Percentiles rank a stretch among this genome's conserved stretches.
phyloP scores from a whole-genome alignment of 2,113 vertebrate species.

The Saccopteryx bilineata region DNA sequence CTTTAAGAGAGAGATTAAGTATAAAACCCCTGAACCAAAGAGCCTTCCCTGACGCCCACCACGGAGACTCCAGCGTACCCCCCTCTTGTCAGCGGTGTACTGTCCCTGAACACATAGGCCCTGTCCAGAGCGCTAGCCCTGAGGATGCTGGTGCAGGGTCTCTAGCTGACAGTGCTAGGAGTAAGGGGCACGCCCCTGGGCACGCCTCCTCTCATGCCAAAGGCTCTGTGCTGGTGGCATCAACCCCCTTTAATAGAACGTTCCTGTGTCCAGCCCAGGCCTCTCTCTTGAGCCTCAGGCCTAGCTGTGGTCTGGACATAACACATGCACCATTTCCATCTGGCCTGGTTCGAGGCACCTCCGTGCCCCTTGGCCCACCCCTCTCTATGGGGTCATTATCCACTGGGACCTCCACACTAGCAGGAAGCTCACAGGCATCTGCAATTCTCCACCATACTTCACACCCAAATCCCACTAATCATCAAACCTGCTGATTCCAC shows the following conservation, averaged over 20 bases:
- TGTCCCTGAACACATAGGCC: background rate
- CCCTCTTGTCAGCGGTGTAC: no score
- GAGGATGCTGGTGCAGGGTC: background rate
- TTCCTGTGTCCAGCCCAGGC: background rate
- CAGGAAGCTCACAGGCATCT: background rate
- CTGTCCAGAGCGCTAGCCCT: no score
- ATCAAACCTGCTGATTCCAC: background rate
- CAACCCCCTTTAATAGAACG: background rate
- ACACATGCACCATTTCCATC: background rate
- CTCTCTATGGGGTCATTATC: background rate
- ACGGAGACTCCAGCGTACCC: background rate
- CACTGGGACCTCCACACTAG: background rate
- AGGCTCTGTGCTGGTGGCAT: background rate
- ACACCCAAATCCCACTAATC: fast-evolving
- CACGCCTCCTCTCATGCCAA: background rate
- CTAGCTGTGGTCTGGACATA: background rate
- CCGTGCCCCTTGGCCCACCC: background rate
- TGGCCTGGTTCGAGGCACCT: background rate
- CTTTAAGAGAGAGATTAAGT: background rate
- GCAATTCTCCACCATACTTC: background rate
- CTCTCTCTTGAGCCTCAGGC: background rate
- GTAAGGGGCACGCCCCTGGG: fast-evolving
- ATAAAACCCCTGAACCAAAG: background rate
- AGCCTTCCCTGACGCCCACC: background rate
- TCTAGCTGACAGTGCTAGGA: background rate